Conservation (phyloP, 1,140 invertebrate species). For the Sycophaga agraensis region DNA sequence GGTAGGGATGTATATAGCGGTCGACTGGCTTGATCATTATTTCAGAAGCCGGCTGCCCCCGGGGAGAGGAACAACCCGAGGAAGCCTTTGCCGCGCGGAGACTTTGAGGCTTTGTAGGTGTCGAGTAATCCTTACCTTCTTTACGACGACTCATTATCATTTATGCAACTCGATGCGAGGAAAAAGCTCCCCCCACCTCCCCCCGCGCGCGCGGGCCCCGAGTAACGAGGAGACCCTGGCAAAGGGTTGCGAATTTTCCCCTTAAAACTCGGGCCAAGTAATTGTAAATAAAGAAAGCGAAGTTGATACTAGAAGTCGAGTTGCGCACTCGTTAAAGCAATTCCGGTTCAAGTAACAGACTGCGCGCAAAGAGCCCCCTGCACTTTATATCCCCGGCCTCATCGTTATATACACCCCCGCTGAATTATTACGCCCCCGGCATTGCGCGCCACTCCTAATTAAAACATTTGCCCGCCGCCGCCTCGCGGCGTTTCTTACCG, state of each 20-base stretch:
- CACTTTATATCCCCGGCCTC: not conserved
- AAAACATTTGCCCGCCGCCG: not conserved
- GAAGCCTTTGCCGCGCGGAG: constrained; percentile 9
- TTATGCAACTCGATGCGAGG: constrained; percentile 29
- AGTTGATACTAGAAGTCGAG: constrained; percentile 9
- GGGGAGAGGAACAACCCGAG: not conserved
- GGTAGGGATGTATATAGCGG: no score
- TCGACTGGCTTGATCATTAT: no score
- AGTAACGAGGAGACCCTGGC: constrained; percentile 18
- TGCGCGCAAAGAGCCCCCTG: not conserved
- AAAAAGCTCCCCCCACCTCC: no score
- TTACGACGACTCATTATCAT: constrained; percentile 29
- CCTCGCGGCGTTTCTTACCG: not conserved
- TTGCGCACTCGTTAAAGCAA: constrained; percentile 18
- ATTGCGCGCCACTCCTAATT: not conserved
- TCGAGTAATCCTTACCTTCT: constrained; percentile 14
- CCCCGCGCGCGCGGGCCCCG: no score
- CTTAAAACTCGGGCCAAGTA: not conserved
- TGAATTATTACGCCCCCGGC: no score
- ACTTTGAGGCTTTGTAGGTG: constrained; percentile 19
- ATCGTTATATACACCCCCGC: no score
- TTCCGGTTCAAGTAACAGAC: constrained; percentile 12
- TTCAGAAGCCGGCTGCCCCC: no score
- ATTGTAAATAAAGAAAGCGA: constrained; percentile 18
- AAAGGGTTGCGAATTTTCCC: constrained; percentile 6